Conservation (phyloP, 2,888 invertebrate genomes). For the Trimorus sp. region DNA sequence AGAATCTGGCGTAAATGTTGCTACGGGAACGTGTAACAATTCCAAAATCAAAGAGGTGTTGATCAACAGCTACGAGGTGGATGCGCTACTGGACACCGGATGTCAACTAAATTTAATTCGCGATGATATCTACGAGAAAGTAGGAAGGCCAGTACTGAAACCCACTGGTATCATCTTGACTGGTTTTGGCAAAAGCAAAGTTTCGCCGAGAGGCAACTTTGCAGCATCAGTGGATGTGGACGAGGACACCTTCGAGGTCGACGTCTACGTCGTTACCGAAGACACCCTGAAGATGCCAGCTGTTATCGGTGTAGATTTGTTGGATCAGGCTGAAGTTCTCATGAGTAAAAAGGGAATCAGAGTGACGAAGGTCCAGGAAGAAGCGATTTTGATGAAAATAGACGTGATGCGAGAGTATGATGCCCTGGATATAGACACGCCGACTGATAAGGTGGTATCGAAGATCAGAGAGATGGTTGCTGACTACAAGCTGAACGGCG, state of each 20-base stretch:
- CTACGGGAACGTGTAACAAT: neutral
- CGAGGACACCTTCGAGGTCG: slow-evolving; percentile 9
- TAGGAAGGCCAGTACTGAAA: slow-evolving; percentile 32
- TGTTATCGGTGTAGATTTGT: slow-evolving; percentile 49
- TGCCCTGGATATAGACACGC: too few relatives aligned
- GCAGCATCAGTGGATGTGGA: slow-evolving; percentile 1
- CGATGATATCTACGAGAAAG: too few relatives aligned
- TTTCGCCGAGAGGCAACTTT: slow-evolving; percentile 39
- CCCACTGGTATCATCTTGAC: slow-evolving; percentile 29
- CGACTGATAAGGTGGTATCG: too few relatives aligned
- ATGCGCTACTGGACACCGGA: slow-evolving; percentile 4
- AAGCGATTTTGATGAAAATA: neutral
- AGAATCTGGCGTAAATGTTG: too few relatives aligned
- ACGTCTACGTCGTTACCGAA: slow-evolving; percentile 45
- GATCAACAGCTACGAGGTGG: slow-evolving; percentile 1
- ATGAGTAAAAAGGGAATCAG: slow-evolving; percentile 9
- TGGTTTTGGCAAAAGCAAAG: slow-evolving; percentile 40
- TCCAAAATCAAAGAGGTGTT: slow-evolving; percentile 15
- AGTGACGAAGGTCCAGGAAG: slow-evolving; percentile 8
- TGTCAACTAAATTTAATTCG: too few relatives aligned
- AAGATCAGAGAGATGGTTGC: too few relatives aligned
- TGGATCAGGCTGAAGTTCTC: slow-evolving; percentile 41
- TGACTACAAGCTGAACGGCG: too few relatives aligned
- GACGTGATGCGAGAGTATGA: too few relatives aligned
- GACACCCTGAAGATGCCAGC: slow-evolving; percentile 43